A percentile compares a stretch with the other conserved stretches of the same genome.
phyloP scores from a whole-genome alignment of 2,797 vertebrate genomes.

The Phaenicophaeus curvirostris region DNA sequence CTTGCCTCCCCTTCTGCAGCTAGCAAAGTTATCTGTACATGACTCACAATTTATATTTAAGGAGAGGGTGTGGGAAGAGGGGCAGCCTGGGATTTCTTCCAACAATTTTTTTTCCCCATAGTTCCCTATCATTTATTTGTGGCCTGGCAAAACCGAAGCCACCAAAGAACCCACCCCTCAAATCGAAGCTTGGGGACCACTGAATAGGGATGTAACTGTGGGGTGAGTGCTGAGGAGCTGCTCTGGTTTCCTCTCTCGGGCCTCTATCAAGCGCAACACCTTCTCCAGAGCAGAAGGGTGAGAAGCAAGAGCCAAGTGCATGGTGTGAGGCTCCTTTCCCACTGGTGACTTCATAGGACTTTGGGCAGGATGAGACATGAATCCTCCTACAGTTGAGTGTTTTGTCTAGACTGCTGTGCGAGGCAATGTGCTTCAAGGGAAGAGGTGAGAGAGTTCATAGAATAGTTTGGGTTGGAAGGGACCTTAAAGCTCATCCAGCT shows the following conservation, averaged over 20 bases:
- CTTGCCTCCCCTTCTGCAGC: background rate
- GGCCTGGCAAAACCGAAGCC: background rate
- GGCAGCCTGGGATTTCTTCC: background rate
- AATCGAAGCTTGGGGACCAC: background rate
- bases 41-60: background rate
- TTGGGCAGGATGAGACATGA: background rate
- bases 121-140: background rate
- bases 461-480: too few relatives aligned
- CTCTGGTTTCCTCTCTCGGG: background rate
- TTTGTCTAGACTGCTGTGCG: accelerated
- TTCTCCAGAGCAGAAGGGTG: background rate
- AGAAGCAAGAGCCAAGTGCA: background rate
- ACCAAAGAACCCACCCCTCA: background rate
- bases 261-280: background rate
- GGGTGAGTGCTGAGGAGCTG: background rate
- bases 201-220: background rate
- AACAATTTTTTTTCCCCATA: accelerated
- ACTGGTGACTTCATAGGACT: background rate
- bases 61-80: background rate
- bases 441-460: background rate
- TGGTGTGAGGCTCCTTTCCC: background rate
- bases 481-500: too few relatives aligned
- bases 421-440: background rate
- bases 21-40: background rate
- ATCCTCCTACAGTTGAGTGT: background rate